Percentiles rank a stretch among this genome's conserved stretches.
phyloP scores from a whole-genome alignment of 2,113 vertebrate genomes.

The Pitta sordida region DNA sequence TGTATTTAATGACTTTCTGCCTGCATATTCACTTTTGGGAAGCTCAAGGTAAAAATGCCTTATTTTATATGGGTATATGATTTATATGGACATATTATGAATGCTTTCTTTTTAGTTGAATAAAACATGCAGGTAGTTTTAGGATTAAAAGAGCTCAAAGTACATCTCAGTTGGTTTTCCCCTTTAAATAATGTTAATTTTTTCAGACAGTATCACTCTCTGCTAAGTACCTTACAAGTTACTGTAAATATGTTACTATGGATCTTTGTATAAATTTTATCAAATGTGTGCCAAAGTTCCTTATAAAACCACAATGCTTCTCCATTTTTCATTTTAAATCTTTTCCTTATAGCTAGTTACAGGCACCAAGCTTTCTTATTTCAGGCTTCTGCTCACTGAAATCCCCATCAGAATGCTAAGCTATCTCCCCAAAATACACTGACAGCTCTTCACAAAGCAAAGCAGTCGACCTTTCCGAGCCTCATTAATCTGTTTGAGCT shows the following conservation, averaged over 20 bases:
- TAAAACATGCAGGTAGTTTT: neutral
- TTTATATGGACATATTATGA: neutral
- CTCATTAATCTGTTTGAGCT: constrained; percentile 73
- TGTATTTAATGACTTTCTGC: neutral
- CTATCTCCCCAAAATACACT: constrained; percentile 41
- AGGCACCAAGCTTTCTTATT: neutral
- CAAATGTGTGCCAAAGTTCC: neutral
- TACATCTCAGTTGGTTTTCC: neutral
- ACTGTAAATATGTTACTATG: neutral
- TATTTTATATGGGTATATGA: neutral
- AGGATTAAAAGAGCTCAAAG: neutral
- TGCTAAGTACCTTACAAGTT: neutral
- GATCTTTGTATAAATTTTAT: neutral
- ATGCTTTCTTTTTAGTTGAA: neutral
- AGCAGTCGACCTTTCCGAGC: constrained; percentile 64
- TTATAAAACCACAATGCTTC: neutral
- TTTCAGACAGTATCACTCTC: neutral
- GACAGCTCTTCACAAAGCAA: constrained; percentile 60
- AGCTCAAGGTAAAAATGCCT: neutral
- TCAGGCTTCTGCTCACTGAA: constrained; percentile 20
- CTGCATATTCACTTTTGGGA: neutral
- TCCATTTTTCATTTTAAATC: neutral
- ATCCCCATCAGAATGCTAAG: constrained; percentile 11
- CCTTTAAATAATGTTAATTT: neutral
- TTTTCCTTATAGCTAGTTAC: neutral